Base-by-base conservation (phyloP, 2,888 invertebrate genomes). In the Rosalia funebris region DNA sequence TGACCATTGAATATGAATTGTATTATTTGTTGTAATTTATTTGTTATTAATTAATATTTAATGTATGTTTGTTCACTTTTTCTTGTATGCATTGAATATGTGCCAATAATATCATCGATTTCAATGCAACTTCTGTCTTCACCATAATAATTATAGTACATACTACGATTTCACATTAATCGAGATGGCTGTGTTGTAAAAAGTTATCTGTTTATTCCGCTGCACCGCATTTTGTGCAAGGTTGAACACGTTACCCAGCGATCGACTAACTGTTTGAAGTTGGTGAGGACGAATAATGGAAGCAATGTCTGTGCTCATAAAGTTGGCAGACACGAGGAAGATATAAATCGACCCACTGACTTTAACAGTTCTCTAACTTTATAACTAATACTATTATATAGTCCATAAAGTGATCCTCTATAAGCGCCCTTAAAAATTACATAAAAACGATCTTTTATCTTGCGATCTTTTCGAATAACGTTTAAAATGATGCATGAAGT, bases 321-420 rank as follows among this genome's bases (percentile, higher is more conserved):
- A 78, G 67, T 69, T 66, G 67, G 67, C 71, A 74, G 75, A 76
- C 75, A 75, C 72, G 73, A 79, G 79, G 77, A 78, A 77, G 77
- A 76, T 78, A 78, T 79, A 78, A 79, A 79, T 79, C 78, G 78
- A 75, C 67, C 75, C 72, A 75, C 63, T 78, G 77, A 79, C 78
- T 77, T 79, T 78, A 75, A 78, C 74, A 71, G 73, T 68, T 64
- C 69, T 70, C 66, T 63, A 69, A 70, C 70, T 73, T 72, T 72
- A 74, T 66, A 72, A 74, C 72, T 70, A 72, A 72, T 70, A 66
- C 72, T 70, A 66, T 73, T 72, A 71, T 73, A 69, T 70, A 69
- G 72, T 66, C 66, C 65, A 71, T 74, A 73, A 75, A 75, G 65
- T 60, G 55, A 60, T 54, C 20, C 64, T 65, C 62, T 69, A 68